These are phyloP conservation scores for Atta colombica DNA, from an alignment of 1,140 invertebrate species.

Conservation along the genomic window DNA sequence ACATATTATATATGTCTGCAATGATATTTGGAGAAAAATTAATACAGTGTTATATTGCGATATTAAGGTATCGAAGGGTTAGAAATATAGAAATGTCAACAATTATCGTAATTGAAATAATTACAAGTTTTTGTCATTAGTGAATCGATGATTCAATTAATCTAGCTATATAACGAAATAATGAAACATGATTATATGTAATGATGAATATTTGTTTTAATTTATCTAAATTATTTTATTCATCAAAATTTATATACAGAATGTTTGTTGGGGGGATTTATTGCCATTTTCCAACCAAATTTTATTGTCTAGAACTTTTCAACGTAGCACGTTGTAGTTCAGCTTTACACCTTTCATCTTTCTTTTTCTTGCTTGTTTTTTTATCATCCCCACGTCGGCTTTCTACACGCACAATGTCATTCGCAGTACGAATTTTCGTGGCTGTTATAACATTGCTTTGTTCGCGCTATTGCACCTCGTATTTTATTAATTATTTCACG, in stretches of 20 bases:
- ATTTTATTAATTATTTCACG: slow-evolving; percentile 58
- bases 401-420: slow-evolving; percentile 53
- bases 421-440: slow-evolving; percentile 35
- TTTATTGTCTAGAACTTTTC: slow-evolving; percentile 59
- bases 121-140: neutral
- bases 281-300: slow-evolving; percentile 35
- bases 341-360: slow-evolving; percentile 43
- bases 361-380: slow-evolving; percentile 2
- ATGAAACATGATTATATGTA: slow-evolving; percentile 45
- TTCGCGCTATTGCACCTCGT: slow-evolving; percentile 44
- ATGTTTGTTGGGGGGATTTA: slow-evolving; percentile 42
- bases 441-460: slow-evolving; percentile 59
- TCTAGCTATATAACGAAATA: neutral
- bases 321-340: slow-evolving; percentile 38
- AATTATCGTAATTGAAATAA: slow-evolving; percentile 28
- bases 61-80: neutral
- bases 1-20: neutral
- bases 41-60: neutral
- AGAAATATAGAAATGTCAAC: neutral
- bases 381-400: slow-evolving; percentile 12
- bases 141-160: slow-evolving; percentile 8
- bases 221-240: slow-evolving; percentile 24
- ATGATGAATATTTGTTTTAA: slow-evolving; percentile 29
- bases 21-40: neutral
- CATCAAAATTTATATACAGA: slow-evolving; percentile 49